Evolutionary conservation across 2,888 invertebrate species (phyloP).

Genomic region (Punctoribates punctum): DNA sequence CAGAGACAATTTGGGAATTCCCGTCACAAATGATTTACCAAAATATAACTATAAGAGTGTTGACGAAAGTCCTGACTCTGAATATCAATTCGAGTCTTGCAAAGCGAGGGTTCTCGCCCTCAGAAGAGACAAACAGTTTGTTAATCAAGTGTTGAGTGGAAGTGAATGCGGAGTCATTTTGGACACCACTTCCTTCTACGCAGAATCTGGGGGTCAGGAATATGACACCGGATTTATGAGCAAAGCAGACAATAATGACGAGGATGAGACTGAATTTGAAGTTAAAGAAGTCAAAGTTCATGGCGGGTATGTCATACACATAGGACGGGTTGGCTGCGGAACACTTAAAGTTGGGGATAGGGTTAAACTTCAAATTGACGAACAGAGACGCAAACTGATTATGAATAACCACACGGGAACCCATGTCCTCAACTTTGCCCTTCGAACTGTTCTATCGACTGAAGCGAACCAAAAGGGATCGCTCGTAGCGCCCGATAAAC

Average conservation of each 20-base stretch:
- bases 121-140: slow-evolving; percentile 75
- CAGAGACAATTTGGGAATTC: slow-evolving; percentile 66
- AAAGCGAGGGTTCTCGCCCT: slow-evolving; percentile 75
- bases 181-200: slow-evolving; percentile 91
- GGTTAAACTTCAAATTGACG: slow-evolving; percentile 75
- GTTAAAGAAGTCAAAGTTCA: slow-evolving; percentile 90
- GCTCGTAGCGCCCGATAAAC: slow-evolving; percentile 90
- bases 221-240: slow-evolving; percentile 90
- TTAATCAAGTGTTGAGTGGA: slow-evolving; percentile 72
- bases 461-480: slow-evolving; percentile 95
- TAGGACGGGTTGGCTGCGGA: slow-evolving; percentile 63
- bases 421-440: slow-evolving; percentile 89
- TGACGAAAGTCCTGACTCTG: slow-evolving; percentile 63
- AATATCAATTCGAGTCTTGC: slow-evolving; percentile 71
- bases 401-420: slow-evolving; percentile 99
- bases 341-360: slow-evolving; percentile 77
- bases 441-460: slow-evolving; percentile 80
- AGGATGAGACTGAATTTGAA: slow-evolving; percentile 72
- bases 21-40: slow-evolving; percentile 79
- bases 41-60: slow-evolving; percentile 82
- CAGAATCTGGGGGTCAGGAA: slow-evolving; percentile 98
- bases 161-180: slow-evolving; percentile 87
- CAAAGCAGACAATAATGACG: slow-evolving; percentile 69
- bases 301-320: slow-evolving; percentile 91
- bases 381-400: slow-evolving; percentile 74